Evolutionary conservation across 2,113 vertebrate genomes (phyloP).

Genomic region (Apteryx mantelli): DNA sequence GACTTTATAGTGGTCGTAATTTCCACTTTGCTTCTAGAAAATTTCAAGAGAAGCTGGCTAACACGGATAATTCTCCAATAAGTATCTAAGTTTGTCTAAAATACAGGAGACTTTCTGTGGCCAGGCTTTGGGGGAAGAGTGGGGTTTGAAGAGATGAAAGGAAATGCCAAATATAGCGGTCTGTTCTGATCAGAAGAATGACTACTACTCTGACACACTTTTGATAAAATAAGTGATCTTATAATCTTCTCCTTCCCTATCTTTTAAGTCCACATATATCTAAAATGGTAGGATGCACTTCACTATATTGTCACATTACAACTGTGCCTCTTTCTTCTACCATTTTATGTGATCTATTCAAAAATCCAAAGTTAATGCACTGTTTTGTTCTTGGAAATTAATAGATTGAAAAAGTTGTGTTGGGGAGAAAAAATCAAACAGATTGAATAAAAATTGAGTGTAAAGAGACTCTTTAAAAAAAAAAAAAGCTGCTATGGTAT

Average conservation of each 20-base stretch:
- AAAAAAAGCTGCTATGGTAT: not conserved
- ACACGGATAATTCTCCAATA: not conserved
- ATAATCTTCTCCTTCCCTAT: not conserved
- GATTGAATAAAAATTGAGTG: not conserved
- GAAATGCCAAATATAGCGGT: not conserved
- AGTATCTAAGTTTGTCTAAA: not conserved
- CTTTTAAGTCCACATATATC: not conserved
- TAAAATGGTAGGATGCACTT: not conserved
- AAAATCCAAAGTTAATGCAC: not conserved
- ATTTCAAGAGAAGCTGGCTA: not conserved
- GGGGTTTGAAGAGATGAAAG: not conserved
- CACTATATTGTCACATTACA: not conserved
- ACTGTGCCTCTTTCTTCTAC: not conserved
- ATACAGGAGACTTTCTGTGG: not conserved
- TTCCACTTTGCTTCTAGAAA: not conserved
- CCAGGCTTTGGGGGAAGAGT: not conserved
- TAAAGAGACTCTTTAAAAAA: not conserved
- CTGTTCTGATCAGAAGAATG: not conserved
- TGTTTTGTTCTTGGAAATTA: not conserved
- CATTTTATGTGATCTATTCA: not conserved
- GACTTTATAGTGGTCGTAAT: not conserved
- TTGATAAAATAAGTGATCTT: not conserved
- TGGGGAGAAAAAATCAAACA: not conserved
- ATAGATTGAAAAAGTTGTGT: not conserved
- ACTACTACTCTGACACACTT: not conserved